Base-by-base conservation (phyloP, 1,140 invertebrate species). In the Acyrthosiphon pisum region DNA sequence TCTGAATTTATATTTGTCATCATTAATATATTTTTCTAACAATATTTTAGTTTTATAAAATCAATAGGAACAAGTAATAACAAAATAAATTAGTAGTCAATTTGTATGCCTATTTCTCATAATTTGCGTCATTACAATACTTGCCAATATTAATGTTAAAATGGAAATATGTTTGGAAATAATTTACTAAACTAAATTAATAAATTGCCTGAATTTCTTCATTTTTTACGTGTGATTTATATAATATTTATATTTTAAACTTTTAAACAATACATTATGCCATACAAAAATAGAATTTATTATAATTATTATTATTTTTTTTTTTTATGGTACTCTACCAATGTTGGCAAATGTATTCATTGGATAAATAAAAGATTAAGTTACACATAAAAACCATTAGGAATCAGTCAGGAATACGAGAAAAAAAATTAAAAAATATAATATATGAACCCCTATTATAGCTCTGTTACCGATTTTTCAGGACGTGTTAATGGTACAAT, bases 331-430 rank as follows among this genome's bases (percentile, higher is more conserved):
- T 20, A 35, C 14, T 20, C 9, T 46, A 6, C 30, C 23, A 87
- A 48, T 48, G 37, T 87, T 87, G 44, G 50, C 86, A 87, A n/a
- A 87, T 48, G 46, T 56, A 89, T 89, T 89, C 35, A 37, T 41
- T 53, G 14, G 18, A 88, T 48, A 89, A 89, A 56, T 89, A 89
- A 56, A 89, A 56, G 53, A 89, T 89, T 89, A 37, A 23, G 18
- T 89, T 53, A 53, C 87, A 89, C 48, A 53, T 35, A 89, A 89
- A 89, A 89, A 89, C 48, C 87, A 89, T 89, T 89, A 53, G 20
- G 22, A 53, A 37, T 89, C 87, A 37, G n/a, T 53, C 46, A 53
- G 87, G 35, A 89, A 46, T 14, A 89, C 44, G n/a, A 48, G n/a
- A 6, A 53, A 50, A 88, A 89, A 23, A 88, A 87, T 30, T n/a